Conservation (phyloP, 1,140 invertebrate species). For the Drosophila simulans region DNA sequence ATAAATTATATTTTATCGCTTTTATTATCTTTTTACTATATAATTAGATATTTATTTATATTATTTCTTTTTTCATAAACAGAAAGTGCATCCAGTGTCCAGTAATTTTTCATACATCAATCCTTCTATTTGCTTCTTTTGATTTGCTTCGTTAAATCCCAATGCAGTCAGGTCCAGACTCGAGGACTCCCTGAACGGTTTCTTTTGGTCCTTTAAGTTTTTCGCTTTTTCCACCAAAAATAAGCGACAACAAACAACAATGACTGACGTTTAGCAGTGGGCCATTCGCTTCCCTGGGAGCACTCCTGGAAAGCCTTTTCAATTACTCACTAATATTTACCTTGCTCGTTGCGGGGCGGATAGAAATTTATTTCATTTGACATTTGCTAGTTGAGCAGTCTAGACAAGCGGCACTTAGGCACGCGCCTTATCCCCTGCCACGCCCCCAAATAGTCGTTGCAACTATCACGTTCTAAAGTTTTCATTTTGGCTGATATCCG, state of each 20-base stretch:
- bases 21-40: too few relatives aligned
- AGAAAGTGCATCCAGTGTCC: background rate
- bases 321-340: constrained; percentile 66
- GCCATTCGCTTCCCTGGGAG: background rate
- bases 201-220: constrained; percentile 13
- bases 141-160: constrained; percentile 50
- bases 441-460: constrained; percentile 4
- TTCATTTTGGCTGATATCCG: constrained; percentile 27
- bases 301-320: constrained; percentile 33
- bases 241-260: constrained; percentile 49
- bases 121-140: constrained; percentile 17
- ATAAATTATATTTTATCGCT: too few relatives aligned
- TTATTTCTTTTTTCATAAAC: background rate
- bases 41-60: too few relatives aligned
- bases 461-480: constrained; percentile 31
- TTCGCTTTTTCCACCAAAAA: constrained; percentile 8
- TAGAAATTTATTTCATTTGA: constrained; percentile 63
- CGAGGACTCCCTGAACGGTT: constrained; percentile 14
- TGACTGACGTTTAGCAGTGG: constrained; percentile 43
- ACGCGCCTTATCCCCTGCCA: constrained; percentile 40
- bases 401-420: constrained; percentile 65
- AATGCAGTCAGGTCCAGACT: constrained; percentile 14
- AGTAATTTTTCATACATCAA: too few relatives aligned
- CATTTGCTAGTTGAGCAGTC: constrained; percentile 51
- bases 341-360: constrained; percentile 34